Base-by-base conservation (phyloP, 2,797 vertebrate genomes). In the Helostoma temminkii region DNA sequence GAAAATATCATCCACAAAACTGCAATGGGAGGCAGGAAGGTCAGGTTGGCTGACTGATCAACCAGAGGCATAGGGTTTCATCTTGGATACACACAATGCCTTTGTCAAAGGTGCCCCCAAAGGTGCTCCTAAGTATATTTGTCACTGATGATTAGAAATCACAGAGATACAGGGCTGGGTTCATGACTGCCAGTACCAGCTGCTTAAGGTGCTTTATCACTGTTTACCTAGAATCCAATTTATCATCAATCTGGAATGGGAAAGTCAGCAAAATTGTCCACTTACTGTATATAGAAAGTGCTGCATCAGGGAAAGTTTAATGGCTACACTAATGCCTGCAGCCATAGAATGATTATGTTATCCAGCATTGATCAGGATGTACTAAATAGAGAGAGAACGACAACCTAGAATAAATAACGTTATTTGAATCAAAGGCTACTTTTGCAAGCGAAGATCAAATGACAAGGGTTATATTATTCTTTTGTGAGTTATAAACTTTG, bases 161-260 rank as follows among this genome's bases (percentile, higher is more conserved):
- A 9, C 78, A 18, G 36, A 65, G 54, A 71, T 81, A 75, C 60
- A 39, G 69, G 81, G 74, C 30, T 2, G 59, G 74, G 66, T 83
- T 83, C 82, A 84, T 87, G 83, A 85, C 78, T 86, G 83, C 78
- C 85, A 84, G 81, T 86, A 81, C 72, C 9, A 57, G 66, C 75
- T 78, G 77, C 80, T 84, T 68, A 70, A 72, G 80, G 83, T 87
- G 81, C 82, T 91, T 87, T 81, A 88, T 92, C 86, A 89, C 78
- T 89, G 88, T 91, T 91, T 92, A 88, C 83, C 84, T 88, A 84
- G 80, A 86, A 85, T 86, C 87, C 87, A 84, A 91, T 92, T 86
- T 57, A 81, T 91, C 81, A 87, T 88, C 70, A 79, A 87, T 86
- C 74, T 58, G 77, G 77, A 52, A 71, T 15, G 41, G 62, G 66